Conservation (phyloP, 2,888 invertebrate species). For the Blera fallax region DNA sequence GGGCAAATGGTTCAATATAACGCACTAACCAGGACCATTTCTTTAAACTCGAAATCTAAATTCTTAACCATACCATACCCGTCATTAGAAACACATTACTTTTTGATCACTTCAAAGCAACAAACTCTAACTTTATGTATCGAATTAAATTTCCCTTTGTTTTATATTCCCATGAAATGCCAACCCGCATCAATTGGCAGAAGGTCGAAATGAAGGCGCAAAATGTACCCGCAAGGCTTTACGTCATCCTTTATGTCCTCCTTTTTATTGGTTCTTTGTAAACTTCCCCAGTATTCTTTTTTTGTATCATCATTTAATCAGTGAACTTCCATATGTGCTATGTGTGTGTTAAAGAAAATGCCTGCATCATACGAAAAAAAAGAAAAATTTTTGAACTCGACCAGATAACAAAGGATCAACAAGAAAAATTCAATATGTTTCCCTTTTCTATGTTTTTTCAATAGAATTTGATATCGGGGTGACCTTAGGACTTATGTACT, state of each 20-base stretch:
- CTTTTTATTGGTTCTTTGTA: conserved; percentile 1
- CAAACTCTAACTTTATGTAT: conserved; percentile 26
- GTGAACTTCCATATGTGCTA: neutral
- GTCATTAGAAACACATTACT: neutral
- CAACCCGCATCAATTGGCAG: conserved; percentile 44
- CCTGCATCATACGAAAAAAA: neutral
- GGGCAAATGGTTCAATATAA: too few species aligned
- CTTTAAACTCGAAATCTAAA: neutral
- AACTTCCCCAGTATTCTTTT: neutral
- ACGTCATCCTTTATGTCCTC: neutral
- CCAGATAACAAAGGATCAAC: conserved; percentile 22
- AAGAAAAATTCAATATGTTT: neutral
- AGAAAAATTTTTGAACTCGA: conserved; percentile 8
- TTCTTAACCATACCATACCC: neutral
- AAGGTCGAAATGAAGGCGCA: conserved; percentile 36
- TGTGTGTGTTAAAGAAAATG: conserved; percentile 3
- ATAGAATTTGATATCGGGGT: neutral
- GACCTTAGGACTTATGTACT: neutral
- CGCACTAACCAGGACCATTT: neutral
- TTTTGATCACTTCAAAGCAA: neutral
- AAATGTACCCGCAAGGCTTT: conserved; percentile 4
- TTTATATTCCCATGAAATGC: conserved; percentile 24
- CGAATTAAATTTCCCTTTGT: conserved; percentile 34
- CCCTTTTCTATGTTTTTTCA: neutral
- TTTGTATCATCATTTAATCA: conserved; percentile 36